phyloP scores from a whole-genome alignment of 2,113 vertebrate species.

The Scolopax mira region DNA sequence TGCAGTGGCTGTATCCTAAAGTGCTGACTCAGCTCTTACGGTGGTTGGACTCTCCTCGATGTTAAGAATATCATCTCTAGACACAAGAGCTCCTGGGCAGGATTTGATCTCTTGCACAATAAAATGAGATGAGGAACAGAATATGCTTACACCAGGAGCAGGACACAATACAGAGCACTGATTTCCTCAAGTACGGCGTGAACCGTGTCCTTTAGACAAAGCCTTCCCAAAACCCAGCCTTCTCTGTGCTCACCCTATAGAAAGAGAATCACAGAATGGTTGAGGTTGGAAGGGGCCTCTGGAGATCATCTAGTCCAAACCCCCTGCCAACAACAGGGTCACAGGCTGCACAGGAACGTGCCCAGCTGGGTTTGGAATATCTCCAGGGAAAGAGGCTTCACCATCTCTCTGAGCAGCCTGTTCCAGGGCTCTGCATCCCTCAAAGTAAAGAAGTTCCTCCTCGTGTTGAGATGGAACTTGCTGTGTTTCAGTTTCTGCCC shows the following conservation, averaged over 20 bases:
- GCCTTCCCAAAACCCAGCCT: neutral
- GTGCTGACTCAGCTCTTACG: neutral
- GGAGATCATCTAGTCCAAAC: neutral
- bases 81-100: neutral
- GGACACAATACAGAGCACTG: fast-evolving
- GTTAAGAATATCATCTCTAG: neutral
- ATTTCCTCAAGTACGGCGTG: neutral
- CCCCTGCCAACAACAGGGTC: neutral
- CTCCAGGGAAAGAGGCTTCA: neutral
- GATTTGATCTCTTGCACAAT: neutral
- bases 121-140: neutral
- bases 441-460: neutral
- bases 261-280: neutral
- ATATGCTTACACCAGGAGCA: neutral
- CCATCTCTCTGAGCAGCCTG: neutral
- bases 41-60: neutral
- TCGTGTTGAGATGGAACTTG: neutral
- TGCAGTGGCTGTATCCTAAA: neutral
- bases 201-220: fast-evolving
- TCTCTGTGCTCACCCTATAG: neutral
- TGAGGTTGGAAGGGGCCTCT: neutral
- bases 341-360: neutral
- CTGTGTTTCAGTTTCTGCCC: neutral
- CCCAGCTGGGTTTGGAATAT: neutral
- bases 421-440: neutral